Percentiles rank a stretch among this genome's conserved stretches.
These are phyloP conservation scores for Ciconia boyciana DNA, from an alignment of 2,113 vertebrate genomes.

Conservation along the genomic window DNA sequence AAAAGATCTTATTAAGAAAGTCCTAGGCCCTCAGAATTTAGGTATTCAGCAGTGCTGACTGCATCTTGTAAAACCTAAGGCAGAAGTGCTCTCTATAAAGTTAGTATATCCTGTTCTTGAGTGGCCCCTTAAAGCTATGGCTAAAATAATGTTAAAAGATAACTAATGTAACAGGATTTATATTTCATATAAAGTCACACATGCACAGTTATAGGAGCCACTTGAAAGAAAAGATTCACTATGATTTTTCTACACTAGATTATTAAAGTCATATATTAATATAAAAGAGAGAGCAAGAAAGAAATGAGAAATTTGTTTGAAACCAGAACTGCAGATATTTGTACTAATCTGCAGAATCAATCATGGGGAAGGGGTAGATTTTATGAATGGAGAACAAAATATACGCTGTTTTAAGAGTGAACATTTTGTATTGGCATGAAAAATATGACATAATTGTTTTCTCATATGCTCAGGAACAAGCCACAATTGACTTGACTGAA, in stretches of 20 bases:
- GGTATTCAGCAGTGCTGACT: background rate
- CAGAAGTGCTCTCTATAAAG: background rate
- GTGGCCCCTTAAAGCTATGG: background rate
- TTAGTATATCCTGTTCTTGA: background rate
- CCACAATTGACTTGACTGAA: background rate
- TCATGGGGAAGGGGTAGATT: background rate
- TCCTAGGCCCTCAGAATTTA: background rate
- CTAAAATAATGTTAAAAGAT: background rate
- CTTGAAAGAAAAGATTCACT: background rate
- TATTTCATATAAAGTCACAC: background rate
- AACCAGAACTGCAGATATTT: background rate
- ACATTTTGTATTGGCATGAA: background rate
- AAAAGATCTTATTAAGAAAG: background rate
- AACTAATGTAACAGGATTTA: background rate
- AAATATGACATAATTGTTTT: slow-evolving; percentile 15
- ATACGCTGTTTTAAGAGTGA: background rate
- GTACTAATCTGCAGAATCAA: slow-evolving; percentile 3
- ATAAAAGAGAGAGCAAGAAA: background rate
- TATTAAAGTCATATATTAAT: background rate
- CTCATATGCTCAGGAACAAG: background rate
- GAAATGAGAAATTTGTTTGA: background rate
- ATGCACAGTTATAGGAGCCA: background rate
- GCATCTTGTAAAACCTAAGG: background rate
- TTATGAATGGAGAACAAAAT: slow-evolving; percentile 57
- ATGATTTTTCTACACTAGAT: background rate